Percentiles rank a stretch among this genome's conserved stretches.
Conservation (phyloP, 37 sponge, comb jelly and placozoan genomes). For the Haliclona indistincta region DNA sequence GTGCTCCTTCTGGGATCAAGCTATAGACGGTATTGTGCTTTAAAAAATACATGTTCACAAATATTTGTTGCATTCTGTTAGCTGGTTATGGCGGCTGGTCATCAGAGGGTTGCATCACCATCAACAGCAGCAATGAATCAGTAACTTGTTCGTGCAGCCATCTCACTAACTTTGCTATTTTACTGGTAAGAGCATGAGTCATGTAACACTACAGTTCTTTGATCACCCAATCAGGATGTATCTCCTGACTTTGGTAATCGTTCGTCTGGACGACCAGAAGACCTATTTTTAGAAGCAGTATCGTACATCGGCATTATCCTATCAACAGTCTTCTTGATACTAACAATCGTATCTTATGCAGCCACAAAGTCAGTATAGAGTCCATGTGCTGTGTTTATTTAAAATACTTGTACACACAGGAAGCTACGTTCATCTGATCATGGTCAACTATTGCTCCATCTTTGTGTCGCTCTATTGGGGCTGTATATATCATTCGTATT, state of each 20-base stretch:
- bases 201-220: not conserved
- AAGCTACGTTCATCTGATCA: conserved; percentile 37
- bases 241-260: not conserved
- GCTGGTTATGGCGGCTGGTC: conserved; percentile 55
- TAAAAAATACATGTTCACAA: not conserved
- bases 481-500: conserved; percentile 42
- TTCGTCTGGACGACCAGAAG: not conserved
- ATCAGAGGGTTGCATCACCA: conserved; percentile 10
- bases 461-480: conserved; percentile 34
- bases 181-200: conserved; percentile 5
- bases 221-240: conserved; percentile 21
- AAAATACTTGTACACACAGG: conserved; percentile 35
- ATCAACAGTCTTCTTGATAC: conserved; percentile 38
- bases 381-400: not conserved
- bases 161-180: conserved; percentile 4
- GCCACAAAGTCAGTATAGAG: conserved; percentile 65
- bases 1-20: conserved; percentile 55
- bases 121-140: too few species aligned
- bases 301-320: conserved; percentile 54
- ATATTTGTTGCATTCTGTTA: not conserved
- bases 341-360: conserved; percentile 38
- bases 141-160: conserved; percentile 5
- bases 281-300: conserved; percentile 22
- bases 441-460: conserved; percentile 47
- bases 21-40: conserved; percentile 27